phyloP scores from a whole-genome alignment of 2,888 invertebrate species.

The Ellobium chinense region DNA sequence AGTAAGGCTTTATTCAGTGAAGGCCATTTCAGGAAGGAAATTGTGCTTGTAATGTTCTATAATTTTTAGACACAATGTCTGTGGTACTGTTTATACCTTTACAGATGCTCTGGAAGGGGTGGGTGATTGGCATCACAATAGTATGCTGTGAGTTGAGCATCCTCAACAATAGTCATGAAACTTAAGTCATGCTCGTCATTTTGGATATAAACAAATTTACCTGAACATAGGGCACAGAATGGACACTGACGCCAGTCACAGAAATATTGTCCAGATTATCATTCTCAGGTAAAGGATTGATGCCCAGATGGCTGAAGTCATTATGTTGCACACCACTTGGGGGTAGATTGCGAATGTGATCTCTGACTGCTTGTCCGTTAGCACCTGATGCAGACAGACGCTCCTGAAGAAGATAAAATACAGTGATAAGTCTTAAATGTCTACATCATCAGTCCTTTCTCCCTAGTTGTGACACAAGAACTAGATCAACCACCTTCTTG shows the following conservation, averaged over 20 bases:
- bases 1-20: too few species aligned
- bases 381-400: slow-evolving; percentile 60
- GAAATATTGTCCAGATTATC: slow-evolving; percentile 73
- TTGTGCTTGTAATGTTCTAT: too few species aligned
- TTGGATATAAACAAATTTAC: slow-evolving; percentile 53
- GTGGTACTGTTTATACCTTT: too few species aligned
- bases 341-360: slow-evolving; percentile 70
- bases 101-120: too few species aligned
- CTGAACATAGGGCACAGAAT: slow-evolving; percentile 74
- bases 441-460: neutral
- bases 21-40: too few species aligned
- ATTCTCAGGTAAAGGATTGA: slow-evolving; percentile 53
- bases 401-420: slow-evolving; percentile 62
- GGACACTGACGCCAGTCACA: slow-evolving; percentile 76
- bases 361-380: slow-evolving; percentile 70
- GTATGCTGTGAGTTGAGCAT: too few species aligned
- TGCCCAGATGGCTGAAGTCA: slow-evolving; percentile 75
- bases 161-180: too few species aligned
- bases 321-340: slow-evolving; percentile 63
- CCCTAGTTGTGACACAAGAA: too few species aligned
- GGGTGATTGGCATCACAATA: too few species aligned
- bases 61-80: too few species aligned
- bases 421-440: neutral
- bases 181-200: too few species aligned
- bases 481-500: too few species aligned